phyloP scores from a whole-genome alignment of 2,113 vertebrate species.

The Hydropotes inermis region DNA sequence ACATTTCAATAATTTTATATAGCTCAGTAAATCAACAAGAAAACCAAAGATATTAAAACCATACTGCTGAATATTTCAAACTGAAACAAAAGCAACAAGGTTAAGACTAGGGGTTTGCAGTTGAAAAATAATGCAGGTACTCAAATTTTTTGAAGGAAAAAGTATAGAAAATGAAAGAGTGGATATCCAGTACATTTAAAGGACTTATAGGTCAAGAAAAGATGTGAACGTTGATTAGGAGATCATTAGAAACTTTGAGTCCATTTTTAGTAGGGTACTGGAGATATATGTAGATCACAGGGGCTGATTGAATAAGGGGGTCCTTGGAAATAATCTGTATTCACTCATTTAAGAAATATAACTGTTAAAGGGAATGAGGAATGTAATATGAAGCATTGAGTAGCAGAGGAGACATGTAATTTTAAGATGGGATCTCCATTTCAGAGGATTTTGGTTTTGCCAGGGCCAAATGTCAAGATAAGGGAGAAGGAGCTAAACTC shows the following conservation, averaged over 20 bases:
- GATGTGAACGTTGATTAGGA: neutral
- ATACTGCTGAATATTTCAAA: neutral
- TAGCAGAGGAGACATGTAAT: neutral
- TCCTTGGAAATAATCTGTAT: neutral
- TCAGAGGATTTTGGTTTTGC: neutral
- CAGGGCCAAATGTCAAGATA: neutral
- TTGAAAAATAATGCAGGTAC: neutral
- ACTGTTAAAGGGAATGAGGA: neutral
- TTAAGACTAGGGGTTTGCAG: neutral
- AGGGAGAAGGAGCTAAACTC: neutral
- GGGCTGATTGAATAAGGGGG: neutral
- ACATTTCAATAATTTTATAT: neutral
- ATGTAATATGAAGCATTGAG: neutral
- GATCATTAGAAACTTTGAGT: neutral
- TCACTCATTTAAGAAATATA: neutral
- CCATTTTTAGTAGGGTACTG: neutral
- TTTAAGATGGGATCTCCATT: neutral
- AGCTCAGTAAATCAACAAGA: neutral
- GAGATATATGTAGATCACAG: no score
- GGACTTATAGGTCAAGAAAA: neutral
- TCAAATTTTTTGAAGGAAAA: neutral
- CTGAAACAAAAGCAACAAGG: neutral
- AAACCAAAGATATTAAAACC: neutral
- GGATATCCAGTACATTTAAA: neutral
- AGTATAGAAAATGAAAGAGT: neutral